Evolutionary conservation across 2,797 vertebrate genomes (phyloP), one percentile per base, ranked within the genome.

Genomic region (Poecile montanus): DNA sequence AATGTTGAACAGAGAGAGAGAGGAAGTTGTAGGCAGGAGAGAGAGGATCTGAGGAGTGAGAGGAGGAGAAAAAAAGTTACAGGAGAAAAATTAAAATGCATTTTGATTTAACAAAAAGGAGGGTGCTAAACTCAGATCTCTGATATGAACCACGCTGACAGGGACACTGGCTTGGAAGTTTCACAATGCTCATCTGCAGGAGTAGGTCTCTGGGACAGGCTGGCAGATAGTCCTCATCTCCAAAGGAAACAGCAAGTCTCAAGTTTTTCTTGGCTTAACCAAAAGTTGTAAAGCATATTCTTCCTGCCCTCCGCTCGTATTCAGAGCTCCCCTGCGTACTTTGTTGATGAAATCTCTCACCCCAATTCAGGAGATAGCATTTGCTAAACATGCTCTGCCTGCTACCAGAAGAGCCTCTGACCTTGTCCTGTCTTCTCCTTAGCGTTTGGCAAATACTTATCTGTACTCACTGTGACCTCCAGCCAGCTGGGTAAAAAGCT

Each of bases 381-480:
- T 94, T 94, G 84, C 84, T 81, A 94, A 96, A 91, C 82, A 89
- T 1, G 2, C 68, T 73, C 79, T 85, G 78, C 67, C 23, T 67
- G 94, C 95, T 96, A 96, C 93, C 79, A 97, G 88, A 88, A 86
- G 91, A 91, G 77, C 86, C 92, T 85, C 83, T 81, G 95, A 95
- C 96, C 97, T 97, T 95, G 95, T 91, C 86, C 92, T 67, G 78
- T 96, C 83, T 93, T 96, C 91, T 89, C 85, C 85, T 88, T 77
- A 93, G 85, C 2, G 1, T 85, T 92, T 93, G 84, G 95, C 79
- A 91, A 96, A 93, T 95, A 94, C 95, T 97, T 98, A 97, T 97
- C 97, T 96, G 93, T 26, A 34, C 93, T 96, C 25, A 9, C 58
- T 85, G 77, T 97, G 97, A 97, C 98, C 97, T 97, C 95, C 96